A percentile compares a stretch with the other conserved stretches of the same genome.
These are phyloP conservation scores for Bos indicus DNA, from an alignment of 2,113 vertebrate genomes.

Conservation along the genomic window DNA sequence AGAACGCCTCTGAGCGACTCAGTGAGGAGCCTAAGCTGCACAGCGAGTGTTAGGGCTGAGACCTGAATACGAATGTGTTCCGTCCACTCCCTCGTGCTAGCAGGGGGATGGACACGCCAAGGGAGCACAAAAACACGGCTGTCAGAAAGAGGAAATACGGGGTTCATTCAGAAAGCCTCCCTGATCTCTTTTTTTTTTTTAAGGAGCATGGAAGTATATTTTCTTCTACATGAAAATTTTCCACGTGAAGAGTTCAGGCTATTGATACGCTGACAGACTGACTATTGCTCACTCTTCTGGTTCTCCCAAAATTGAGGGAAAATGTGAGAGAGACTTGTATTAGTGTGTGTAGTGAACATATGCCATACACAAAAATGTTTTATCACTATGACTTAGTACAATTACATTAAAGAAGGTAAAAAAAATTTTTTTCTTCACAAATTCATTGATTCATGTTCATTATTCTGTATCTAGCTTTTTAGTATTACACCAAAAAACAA, in stretches of 20 bases:
- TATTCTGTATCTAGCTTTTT: not conserved
- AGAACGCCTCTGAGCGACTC: not conserved
- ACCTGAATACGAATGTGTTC: not conserved
- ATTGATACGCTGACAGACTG: not conserved
- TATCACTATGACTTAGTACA: not conserved
- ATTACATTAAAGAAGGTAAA: not conserved
- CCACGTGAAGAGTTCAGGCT: not conserved
- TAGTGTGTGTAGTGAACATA: not conserved
- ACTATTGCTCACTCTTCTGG: not conserved
- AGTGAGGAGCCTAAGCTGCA: not conserved
- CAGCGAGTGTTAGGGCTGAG: not conserved
- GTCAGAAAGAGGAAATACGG: not conserved
- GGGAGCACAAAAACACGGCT: not conserved
- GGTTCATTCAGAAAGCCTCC: not conserved
- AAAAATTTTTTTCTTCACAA: not conserved
- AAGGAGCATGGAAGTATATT: not conserved
- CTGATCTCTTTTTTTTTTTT: not conserved
- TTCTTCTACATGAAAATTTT: not conserved
- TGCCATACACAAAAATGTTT: not conserved
- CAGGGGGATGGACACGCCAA: not conserved
- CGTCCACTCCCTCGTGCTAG: not conserved
- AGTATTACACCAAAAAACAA: slow-evolving; percentile 7
- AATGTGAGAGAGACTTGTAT: not conserved
- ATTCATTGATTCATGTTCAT: not conserved
- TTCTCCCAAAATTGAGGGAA: not conserved